Evolutionary conservation across 1,140 invertebrate species (phyloP).

Genomic region (Brachionus asplanchnoidis): DNA sequence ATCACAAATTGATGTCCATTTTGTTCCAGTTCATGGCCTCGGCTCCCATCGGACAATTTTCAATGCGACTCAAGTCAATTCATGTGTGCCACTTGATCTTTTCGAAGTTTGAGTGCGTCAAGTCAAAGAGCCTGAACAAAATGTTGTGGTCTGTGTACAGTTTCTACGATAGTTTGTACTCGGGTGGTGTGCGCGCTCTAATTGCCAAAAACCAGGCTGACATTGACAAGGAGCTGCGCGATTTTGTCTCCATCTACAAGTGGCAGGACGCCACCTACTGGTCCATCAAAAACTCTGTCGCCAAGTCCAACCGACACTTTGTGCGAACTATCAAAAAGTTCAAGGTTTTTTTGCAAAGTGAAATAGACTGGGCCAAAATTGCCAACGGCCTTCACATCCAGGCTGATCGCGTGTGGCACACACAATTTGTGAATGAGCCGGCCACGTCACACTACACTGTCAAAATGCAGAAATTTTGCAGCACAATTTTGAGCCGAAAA

Average conservation of each 20-base stretch:
- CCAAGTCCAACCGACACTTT: slow-evolving; percentile 2
- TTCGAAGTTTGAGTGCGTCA: not conserved
- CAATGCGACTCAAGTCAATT: not conserved
- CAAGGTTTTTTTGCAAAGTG: not conserved
- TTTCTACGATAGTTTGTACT: not conserved
- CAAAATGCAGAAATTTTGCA: slow-evolving; percentile 1
- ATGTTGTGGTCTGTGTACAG: not conserved
- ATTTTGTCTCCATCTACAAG: slow-evolving; percentile 10
- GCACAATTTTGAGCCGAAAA: not conserved
- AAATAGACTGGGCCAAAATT: not conserved
- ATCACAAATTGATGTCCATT: not conserved
- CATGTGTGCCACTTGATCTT: not conserved
- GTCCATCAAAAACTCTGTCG: slow-evolving; percentile 14
- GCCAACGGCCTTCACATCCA: not conserved
- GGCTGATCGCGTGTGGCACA: not conserved
- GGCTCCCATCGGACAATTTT: not conserved
- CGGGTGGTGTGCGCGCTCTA: not conserved
- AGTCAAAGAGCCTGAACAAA: not conserved
- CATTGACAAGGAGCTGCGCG: not conserved
- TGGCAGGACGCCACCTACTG: slow-evolving; percentile 39
- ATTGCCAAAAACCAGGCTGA: not conserved
- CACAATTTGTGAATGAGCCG: not conserved
- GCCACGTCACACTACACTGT: not conserved
- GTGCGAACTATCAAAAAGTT: slow-evolving; percentile 4
- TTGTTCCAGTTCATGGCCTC: not conserved